Percentiles rank a stretch among this genome's conserved stretches.
These are phyloP conservation scores for Ramazzottius varieornatus DNA, from an alignment of 2,888 invertebrate genomes.

Conservation along the genomic window DNA sequence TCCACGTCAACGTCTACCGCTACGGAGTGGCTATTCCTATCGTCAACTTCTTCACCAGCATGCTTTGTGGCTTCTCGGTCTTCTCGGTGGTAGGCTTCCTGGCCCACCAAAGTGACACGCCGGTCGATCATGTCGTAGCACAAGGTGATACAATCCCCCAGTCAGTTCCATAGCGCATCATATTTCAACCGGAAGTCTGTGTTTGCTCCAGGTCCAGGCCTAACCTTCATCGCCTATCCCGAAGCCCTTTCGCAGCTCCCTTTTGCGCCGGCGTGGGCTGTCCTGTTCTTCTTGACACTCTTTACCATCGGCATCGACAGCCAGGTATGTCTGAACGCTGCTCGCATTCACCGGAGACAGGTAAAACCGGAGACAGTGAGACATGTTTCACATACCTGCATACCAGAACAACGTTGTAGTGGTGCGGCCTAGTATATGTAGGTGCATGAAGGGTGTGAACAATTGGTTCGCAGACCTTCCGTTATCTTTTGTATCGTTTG, in stretches of 20 bases:
- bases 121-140: background rate
- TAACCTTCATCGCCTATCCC: conserved; percentile 13
- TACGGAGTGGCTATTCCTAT: background rate
- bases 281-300: background rate
- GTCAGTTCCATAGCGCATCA: too few relatives aligned
- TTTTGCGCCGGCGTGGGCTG: conserved; percentile 14
- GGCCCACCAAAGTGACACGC: background rate
- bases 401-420: too few relatives aligned
- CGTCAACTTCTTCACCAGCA: background rate
- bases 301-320: conserved; percentile 1
- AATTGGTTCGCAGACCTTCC: background rate
- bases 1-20: background rate
- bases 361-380: too few relatives aligned
- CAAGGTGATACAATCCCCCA: background rate
- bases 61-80: background rate
- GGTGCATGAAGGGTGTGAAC: too few relatives aligned
- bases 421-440: too few relatives aligned
- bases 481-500: background rate
- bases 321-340: background rate
- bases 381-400: too few relatives aligned
- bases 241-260: conserved; percentile 20
- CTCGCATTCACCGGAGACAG: too few relatives aligned
- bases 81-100: background rate
- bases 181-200: background rate
- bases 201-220: background rate